These are phyloP conservation scores for Tokudaia muenninki DNA, from an alignment of 2,797 vertebrate species.

Conservation along the genomic window DNA sequence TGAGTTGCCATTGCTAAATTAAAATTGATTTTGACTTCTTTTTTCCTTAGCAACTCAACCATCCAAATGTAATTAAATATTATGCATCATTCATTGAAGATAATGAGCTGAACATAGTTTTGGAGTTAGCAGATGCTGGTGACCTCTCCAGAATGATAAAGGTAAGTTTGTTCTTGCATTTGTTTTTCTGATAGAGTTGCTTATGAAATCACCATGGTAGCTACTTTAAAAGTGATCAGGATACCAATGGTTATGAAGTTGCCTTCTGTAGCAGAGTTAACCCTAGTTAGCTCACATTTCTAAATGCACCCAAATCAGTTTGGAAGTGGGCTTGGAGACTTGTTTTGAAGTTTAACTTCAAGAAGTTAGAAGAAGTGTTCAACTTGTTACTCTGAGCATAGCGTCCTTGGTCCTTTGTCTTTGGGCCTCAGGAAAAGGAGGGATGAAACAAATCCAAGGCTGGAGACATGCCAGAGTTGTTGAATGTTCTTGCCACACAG, in stretches of 20 bases:
- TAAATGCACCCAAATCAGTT: background rate
- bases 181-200: background rate
- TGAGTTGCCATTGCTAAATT: constrained; percentile 5
- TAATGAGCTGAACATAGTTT: constrained; percentile 98
- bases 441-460: too few relatives aligned
- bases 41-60: constrained; percentile 95
- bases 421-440: too few relatives aligned
- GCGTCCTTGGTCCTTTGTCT: background rate
- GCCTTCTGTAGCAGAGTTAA: background rate
- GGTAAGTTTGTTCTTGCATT: constrained; percentile 86
- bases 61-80: constrained; percentile 99
- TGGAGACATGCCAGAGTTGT: background rate
- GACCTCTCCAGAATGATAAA: constrained; percentile 99
- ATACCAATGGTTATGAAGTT: background rate
- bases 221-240: background rate
- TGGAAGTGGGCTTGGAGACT: background rate
- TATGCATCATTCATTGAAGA: constrained; percentile 99
- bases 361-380: fast-evolving
- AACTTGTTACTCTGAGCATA: background rate
- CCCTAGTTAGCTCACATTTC: too few relatives aligned
- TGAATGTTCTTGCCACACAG: background rate
- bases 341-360: background rate
- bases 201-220: background rate
- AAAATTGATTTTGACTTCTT: constrained; percentile 51
- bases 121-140: constrained; percentile 98